Conservation (phyloP, 2,113 vertebrate species). For the Ovis canadensis region DNA sequence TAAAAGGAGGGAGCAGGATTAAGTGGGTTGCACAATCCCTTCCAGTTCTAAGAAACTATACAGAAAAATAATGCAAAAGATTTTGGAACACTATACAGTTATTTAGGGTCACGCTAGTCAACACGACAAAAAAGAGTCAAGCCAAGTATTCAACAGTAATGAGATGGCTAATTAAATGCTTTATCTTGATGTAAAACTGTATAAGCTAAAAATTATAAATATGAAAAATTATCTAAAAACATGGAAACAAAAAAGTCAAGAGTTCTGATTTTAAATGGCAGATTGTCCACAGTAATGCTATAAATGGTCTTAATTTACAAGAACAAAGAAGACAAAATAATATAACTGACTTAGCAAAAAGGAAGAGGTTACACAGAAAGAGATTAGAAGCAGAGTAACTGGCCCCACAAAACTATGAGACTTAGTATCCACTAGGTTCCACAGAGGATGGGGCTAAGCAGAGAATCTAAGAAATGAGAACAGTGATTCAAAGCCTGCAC, state of each 20-base stretch:
- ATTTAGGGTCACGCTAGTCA: not conserved
- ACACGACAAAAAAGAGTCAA: not conserved
- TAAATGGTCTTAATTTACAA: not conserved
- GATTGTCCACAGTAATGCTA: not conserved
- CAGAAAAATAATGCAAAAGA: not conserved
- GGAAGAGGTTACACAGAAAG: not conserved
- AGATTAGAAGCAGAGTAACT: not conserved
- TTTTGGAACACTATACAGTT: not conserved
- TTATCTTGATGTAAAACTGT: not conserved
- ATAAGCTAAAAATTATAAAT: not conserved
- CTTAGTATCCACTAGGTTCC: not conserved
- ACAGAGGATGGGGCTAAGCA: not conserved
- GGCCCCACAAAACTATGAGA: not conserved
- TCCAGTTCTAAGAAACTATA: not conserved
- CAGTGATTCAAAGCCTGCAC: not conserved
- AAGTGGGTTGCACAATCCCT: not conserved
- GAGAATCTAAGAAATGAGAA: not conserved
- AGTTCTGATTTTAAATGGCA: not conserved
- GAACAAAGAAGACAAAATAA: not conserved
- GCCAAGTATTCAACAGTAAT: not conserved
- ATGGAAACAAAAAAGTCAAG: not conserved
- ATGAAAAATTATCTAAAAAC: constrained; percentile 31
- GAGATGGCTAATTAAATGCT: not conserved
- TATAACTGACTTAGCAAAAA: not conserved
- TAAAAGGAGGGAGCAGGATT: not conserved